phyloP scores from a whole-genome alignment of 2,113 vertebrate genomes.

The Pogonocichla stellata region DNA sequence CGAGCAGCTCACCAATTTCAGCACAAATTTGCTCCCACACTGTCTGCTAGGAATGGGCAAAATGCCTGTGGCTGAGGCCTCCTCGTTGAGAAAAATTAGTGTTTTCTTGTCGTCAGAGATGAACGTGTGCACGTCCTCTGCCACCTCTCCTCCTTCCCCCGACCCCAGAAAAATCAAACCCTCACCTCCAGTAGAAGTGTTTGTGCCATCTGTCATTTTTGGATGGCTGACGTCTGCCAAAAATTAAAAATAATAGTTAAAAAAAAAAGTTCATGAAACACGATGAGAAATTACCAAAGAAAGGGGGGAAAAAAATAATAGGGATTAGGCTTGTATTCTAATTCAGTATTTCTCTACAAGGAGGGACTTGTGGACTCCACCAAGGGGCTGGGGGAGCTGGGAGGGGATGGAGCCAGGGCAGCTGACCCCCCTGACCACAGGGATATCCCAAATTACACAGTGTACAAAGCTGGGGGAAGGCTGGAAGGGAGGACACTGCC shows the following conservation, averaged over 20 bases:
- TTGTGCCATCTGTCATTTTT: neutral
- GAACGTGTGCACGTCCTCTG: fast-evolving
- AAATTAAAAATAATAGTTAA: no score
- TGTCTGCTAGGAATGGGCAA: neutral
- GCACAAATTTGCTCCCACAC: neutral
- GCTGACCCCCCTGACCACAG: neutral
- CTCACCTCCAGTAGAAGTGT: neutral
- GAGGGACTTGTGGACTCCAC: fast-evolving
- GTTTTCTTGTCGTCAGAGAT: neutral
- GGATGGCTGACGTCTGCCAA: no score
- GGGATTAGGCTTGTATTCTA: neutral
- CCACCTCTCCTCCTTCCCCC: neutral
- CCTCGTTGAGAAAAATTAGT: no score
- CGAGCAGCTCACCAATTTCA: neutral
- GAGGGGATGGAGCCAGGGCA: neutral
- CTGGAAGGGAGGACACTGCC: no score
- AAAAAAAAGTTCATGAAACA: neutral
- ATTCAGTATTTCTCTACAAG: neutral
- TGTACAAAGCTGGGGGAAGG: neutral
- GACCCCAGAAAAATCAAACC: fast-evolving
- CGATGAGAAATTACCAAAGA: neutral
- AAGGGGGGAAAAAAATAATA: neutral
- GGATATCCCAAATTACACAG: neutral
- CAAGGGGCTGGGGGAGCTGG: no score
- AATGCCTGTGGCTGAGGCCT: neutral